phyloP scores from a whole-genome alignment of 2,888 invertebrate genomes.

The Laspeyria flexula region DNA sequence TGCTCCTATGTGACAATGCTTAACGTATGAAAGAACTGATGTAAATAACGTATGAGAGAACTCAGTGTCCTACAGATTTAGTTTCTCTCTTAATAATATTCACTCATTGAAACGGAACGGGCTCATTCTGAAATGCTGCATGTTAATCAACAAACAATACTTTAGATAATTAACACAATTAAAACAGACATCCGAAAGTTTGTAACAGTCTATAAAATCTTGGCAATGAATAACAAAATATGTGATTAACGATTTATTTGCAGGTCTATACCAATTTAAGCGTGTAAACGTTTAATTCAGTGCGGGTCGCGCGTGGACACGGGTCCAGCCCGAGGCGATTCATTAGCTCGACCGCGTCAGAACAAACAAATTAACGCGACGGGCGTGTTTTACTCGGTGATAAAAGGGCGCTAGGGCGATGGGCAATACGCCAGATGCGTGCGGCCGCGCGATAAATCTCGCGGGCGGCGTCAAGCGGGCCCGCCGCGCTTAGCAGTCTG shows the following conservation, averaged over 20 bases:
- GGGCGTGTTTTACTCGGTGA: constrained; percentile 81
- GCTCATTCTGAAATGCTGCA: not conserved
- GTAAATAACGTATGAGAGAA: not conserved
- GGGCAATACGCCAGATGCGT: constrained; percentile 79
- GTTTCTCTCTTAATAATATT: not conserved
- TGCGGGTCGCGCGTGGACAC: constrained; percentile 70
- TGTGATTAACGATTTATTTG: constrained; percentile 81
- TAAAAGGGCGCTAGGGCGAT: constrained; percentile 81
- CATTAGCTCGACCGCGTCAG: constrained; percentile 82
- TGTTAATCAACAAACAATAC: not conserved
- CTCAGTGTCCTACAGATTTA: not conserved
- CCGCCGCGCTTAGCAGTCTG: constrained; percentile 23
- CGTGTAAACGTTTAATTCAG: constrained; percentile 78
- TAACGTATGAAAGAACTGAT: not conserved
- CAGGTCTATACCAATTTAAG: constrained; percentile 72
- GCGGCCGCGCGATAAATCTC: constrained; percentile 75
- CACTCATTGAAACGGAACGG: not conserved
- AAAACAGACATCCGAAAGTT: constrained; percentile 25
- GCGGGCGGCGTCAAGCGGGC: constrained; percentile 46
- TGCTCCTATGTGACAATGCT: constrained; percentile 7
- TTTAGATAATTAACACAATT: too few species aligned
- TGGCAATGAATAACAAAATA: constrained; percentile 55
- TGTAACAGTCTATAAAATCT: constrained; percentile 45
- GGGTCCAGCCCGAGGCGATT: constrained; percentile 81
- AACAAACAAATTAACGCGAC: constrained; percentile 85